These are phyloP conservation scores for Paramacrobiotus metropolitanus DNA, from an alignment of 1,140 invertebrate species.

Conservation along the genomic window DNA sequence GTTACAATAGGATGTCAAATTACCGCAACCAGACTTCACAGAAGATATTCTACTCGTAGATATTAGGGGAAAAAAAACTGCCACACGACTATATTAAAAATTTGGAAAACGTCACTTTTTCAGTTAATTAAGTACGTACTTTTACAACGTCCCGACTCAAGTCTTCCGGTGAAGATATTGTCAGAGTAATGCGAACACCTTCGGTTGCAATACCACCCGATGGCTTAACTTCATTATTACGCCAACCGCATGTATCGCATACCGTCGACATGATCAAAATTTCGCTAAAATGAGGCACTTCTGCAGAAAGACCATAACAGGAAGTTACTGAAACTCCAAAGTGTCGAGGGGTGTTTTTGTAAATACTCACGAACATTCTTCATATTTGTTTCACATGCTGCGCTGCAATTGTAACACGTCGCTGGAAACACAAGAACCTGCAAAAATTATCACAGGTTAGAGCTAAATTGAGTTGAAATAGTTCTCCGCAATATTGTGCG, in stretches of 20 bases:
- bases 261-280: constrained; percentile 86
- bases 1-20: not conserved
- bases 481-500: too few species aligned
- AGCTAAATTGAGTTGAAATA: too few species aligned
- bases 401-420: constrained; percentile 64
- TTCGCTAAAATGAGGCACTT: constrained; percentile 89
- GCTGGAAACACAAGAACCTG: constrained; percentile 54
- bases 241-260: constrained; percentile 68
- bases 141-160: constrained; percentile 78
- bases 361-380: constrained; percentile 54
- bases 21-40: too few species aligned
- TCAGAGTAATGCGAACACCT: constrained; percentile 52
- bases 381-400: constrained; percentile 73
- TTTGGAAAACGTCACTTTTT: too few species aligned
- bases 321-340: constrained; percentile 7
- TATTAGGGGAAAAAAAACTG: too few species aligned
- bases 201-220: constrained; percentile 63
- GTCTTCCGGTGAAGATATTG: constrained; percentile 45
- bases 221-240: constrained; percentile 85
- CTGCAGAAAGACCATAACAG: constrained; percentile 23
- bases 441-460: too few species aligned
- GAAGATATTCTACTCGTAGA: too few species aligned
- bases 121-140: too few species aligned
- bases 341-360: not conserved
- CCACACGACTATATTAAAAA: too few species aligned